Evolutionary conservation across 2,113 vertebrate genomes (phyloP), one percentile per base, ranked within the genome.

Genomic region (Clarias magur): DNA sequence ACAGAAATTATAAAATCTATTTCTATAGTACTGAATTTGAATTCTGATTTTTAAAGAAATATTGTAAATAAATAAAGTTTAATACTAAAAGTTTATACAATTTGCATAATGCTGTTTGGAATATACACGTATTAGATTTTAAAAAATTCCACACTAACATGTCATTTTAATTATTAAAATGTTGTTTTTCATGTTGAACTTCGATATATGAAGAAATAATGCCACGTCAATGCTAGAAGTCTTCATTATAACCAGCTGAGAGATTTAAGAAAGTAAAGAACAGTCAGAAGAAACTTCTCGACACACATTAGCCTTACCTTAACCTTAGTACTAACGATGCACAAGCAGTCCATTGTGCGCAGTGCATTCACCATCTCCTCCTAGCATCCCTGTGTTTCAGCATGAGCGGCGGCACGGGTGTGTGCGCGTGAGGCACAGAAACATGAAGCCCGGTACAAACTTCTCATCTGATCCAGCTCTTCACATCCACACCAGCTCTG

Each of bases 301-400:
- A 63, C 42, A 75, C 11, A 17, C 30, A 48, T 25, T 53, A 54
- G 15, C 53, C 60, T 48, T 73, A 81, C 54, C 79, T 96, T 97
- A 96, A 97, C 96, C 96, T 97, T 97, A 89, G 96, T 97, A 87
- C 95, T 97, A 91, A 97, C 95, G 93, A 97, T 96, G 92, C 96
- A 97, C 88, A 97, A 94, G 92, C 96, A 97, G 93, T 96, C 96
- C 96, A 97, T 96, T 72, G 92, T 88, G 89, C 91, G 91, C 90
- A 83, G 92, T 91, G 8, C 79, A 86, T 89, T 93, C 92, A 94
- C 87, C 91, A 91, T 86, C 80, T 92, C 93, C 88, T 87, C 88
- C 88, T 78, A 91, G 88, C 30, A 80, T 54, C 30, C 42, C 88
- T 81, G 57, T 79, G 68, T 42, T 83, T 75, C 81, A 84, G 53